Evolutionary conservation across 2,113 vertebrate genomes (phyloP).

Genomic region (Halichoerus grypus): DNA sequence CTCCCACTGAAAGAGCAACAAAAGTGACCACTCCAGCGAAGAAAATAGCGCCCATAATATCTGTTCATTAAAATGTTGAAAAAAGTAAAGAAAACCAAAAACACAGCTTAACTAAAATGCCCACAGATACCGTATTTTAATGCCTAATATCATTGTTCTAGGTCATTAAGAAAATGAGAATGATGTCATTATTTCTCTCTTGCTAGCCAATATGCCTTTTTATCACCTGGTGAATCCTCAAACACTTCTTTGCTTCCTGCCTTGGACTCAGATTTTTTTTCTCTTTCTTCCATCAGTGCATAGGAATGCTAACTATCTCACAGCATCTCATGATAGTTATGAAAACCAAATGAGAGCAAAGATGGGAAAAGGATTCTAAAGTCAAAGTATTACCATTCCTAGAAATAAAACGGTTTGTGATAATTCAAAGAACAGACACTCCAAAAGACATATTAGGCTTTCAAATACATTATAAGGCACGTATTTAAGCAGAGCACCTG

Average conservation of each 20-base stretch:
- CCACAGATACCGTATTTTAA: not conserved
- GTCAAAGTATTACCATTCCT: not conserved
- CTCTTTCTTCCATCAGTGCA: not conserved
- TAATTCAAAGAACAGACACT: not conserved
- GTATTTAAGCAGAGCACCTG: not conserved
- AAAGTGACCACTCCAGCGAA: not conserved
- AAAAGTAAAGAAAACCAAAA: not conserved
- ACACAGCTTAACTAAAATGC: not conserved
- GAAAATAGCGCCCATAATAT: not conserved
- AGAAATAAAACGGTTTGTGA: not conserved
- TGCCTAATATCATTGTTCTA: not conserved
- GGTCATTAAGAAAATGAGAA: not conserved
- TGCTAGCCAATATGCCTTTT: not conserved
- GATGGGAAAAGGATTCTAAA: not conserved
- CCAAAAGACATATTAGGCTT: conserved; percentile 21
- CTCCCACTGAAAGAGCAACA: not conserved
- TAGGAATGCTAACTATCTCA: not conserved
- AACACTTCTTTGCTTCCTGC: not conserved
- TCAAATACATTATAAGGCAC: not conserved
- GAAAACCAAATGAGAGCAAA: not conserved
- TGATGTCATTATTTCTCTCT: not conserved
- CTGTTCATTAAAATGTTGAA: not conserved
- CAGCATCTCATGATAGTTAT: not conserved
- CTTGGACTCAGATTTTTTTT: not conserved
- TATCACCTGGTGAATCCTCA: not conserved